Percentiles rank a stretch among this genome's conserved stretches.
Conservation (phyloP, 1,140 invertebrate genomes). For the Planococcus citri region DNA sequence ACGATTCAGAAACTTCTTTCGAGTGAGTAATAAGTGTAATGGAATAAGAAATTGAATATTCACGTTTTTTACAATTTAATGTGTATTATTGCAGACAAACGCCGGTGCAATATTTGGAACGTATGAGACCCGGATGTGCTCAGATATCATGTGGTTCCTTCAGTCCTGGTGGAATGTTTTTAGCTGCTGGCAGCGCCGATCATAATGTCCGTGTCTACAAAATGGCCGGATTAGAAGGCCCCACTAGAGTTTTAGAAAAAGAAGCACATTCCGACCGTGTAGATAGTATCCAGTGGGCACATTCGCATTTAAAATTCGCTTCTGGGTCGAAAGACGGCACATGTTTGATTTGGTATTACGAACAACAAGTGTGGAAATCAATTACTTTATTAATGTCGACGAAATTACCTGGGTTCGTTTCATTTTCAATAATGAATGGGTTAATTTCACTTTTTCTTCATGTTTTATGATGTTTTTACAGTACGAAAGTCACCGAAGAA, state of each 20-base stretch:
- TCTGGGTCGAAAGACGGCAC: conserved; percentile 95
- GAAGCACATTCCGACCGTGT: conserved; percentile 87
- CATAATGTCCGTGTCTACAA: conserved; percentile 84
- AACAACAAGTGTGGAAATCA: conserved; percentile 77
- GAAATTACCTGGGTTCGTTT: conserved; percentile 35
- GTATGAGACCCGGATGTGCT: conserved; percentile 80
- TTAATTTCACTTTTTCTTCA: too few relatives aligned
- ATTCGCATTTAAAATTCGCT: conserved; percentile 69
- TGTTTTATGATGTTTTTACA: not conserved
- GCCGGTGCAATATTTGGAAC: conserved; percentile 84
- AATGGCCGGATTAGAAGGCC: conserved; percentile 51
- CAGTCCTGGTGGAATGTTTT: conserved; percentile 83
- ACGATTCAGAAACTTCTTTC: conserved; percentile 8
- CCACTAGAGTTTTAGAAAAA: conserved; percentile 55
- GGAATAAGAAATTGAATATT: conserved; percentile 23
- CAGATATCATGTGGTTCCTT: conserved; percentile 95
- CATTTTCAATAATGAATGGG: conserved; percentile 2
- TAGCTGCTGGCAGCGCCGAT: conserved; percentile 87
- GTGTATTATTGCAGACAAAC: conserved; percentile 47
- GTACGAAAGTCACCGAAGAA: conserved; percentile 24
- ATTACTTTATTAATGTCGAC: conserved; percentile 59
- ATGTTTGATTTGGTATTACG: conserved; percentile 84
- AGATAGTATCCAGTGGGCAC: conserved; percentile 91
- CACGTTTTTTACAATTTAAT: conserved; percentile 26
- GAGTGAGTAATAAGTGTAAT: not conserved